These are phyloP conservation scores for Corydoras maculifer DNA, from an alignment of 2,113 vertebrate genomes.

Conservation along the genomic window DNA sequence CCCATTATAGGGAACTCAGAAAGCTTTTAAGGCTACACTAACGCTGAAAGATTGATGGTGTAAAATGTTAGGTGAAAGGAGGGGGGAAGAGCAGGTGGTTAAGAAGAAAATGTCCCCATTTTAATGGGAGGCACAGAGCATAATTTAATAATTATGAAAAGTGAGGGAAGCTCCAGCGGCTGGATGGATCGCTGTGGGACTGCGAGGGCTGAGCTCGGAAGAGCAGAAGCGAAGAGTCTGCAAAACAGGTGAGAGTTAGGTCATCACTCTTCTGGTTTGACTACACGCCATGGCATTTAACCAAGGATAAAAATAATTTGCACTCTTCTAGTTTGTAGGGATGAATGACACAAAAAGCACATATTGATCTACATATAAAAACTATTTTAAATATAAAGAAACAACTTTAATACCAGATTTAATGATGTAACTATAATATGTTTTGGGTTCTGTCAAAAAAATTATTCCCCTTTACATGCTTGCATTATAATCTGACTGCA, in stretches of 20 bases:
- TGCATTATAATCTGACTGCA: too few species aligned
- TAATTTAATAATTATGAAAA: slow-evolving; percentile 81
- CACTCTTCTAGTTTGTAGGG: too few species aligned
- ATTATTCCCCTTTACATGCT: too few species aligned
- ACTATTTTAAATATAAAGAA: too few species aligned
- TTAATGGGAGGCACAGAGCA: slow-evolving; percentile 69
- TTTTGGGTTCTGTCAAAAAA: too few species aligned
- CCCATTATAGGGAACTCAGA: slow-evolving; percentile 75
- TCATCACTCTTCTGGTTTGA: background rate
- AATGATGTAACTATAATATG: too few species aligned
- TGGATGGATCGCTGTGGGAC: slow-evolving; percentile 47
- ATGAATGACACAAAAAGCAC: too few species aligned
- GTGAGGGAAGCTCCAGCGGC: slow-evolving; percentile 56
- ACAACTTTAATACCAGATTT: too few species aligned
- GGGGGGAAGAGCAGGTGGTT: slow-evolving; percentile 72
- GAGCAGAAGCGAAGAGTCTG: background rate
- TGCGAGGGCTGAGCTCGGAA: slow-evolving; percentile 5
- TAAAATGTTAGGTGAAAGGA: slow-evolving; percentile 57
- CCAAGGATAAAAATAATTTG: too few species aligned
- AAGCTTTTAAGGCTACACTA: slow-evolving; percentile 74
- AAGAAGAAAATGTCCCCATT: slow-evolving; percentile 71
- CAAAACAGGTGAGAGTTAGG: background rate
- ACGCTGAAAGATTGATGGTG: slow-evolving; percentile 75
- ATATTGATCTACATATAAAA: too few species aligned
- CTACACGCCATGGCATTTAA: too few species aligned